phyloP scores from a whole-genome alignment of 2,888 invertebrate species.

The Brachynemurus nebulosus region DNA sequence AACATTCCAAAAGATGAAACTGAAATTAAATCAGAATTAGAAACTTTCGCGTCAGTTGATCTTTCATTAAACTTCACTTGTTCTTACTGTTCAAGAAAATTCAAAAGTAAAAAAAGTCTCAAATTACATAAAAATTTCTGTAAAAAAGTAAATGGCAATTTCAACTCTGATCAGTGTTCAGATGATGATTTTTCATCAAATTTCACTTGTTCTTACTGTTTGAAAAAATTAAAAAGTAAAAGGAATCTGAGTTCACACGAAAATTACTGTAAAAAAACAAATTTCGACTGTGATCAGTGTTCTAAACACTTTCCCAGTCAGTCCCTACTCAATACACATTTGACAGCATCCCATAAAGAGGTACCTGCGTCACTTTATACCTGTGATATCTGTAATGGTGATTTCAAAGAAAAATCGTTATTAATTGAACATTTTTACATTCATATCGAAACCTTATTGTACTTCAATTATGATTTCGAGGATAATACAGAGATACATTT shows the following conservation, averaged over 20 bases:
- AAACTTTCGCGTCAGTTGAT: too few relatives aligned
- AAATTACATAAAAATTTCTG: not conserved
- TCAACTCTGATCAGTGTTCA: not conserved
- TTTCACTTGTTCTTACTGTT: not conserved
- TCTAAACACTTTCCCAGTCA: slow-evolving; percentile 7
- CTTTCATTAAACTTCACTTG: not conserved
- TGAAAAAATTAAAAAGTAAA: not conserved
- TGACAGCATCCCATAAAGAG: slow-evolving; percentile 2
- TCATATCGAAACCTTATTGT: not conserved
- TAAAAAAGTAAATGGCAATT: too few relatives aligned
- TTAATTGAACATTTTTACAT: not conserved
- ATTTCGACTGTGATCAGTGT: slow-evolving; percentile 16
- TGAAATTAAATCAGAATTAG: too few relatives aligned
- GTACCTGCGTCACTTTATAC: not conserved
- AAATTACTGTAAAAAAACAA: slow-evolving; percentile 10
- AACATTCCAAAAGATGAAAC: too few relatives aligned
- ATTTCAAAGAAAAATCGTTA: not conserved
- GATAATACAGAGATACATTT: not conserved
- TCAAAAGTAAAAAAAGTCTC: not conserved
- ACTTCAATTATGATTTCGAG: not conserved
- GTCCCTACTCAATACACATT: slow-evolving; percentile 12
- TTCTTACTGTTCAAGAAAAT: not conserved
- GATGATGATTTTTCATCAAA: too few relatives aligned
- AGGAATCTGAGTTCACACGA: slow-evolving; percentile 17
- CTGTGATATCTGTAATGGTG: slow-evolving; percentile 1